Percentiles rank a stretch among this genome's conserved stretches.
These are phyloP conservation scores for Lomographa bimaculata DNA, from an alignment of 2,888 invertebrate genomes.

Conservation along the genomic window DNA sequence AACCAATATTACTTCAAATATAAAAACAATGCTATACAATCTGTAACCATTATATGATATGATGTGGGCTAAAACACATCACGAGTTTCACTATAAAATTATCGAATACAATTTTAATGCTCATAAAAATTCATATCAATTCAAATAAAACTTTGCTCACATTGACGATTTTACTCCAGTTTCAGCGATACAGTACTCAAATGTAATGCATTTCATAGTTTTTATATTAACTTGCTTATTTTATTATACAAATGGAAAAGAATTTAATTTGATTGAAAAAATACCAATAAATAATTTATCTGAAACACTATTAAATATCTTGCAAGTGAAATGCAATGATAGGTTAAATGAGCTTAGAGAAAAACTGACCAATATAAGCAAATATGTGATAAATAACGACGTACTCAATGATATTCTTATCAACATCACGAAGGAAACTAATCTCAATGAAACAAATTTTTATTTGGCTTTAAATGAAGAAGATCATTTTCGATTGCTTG, in stretches of 20 bases:
- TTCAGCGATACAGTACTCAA: slow-evolving; percentile 3
- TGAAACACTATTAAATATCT: slow-evolving; percentile 16
- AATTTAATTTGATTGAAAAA: slow-evolving; percentile 11
- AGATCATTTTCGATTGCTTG: slow-evolving; percentile 51
- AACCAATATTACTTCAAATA: no score
- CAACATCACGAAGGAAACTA: slow-evolving; percentile 47
- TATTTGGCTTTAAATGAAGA: slow-evolving; percentile 55
- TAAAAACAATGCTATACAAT: no score
- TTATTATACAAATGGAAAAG: slow-evolving; percentile 16
- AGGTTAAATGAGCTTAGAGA: slow-evolving; percentile 55
- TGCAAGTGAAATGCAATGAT: slow-evolving; percentile 19
- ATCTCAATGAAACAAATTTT: slow-evolving; percentile 61
- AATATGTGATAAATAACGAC: slow-evolving; percentile 53
- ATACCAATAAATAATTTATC: slow-evolving; percentile 21
- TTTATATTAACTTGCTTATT: slow-evolving; percentile 10
- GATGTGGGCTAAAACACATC: slow-evolving; percentile 24
- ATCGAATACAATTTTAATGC: slow-evolving; percentile 30
- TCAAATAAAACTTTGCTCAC: slow-evolving; percentile 11
- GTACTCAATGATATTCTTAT: slow-evolving; percentile 43
- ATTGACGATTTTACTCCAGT: background rate
- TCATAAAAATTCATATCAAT: slow-evolving; percentile 30
- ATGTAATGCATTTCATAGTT: slow-evolving; percentile 25
- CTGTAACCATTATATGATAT: no score
- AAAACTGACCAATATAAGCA: slow-evolving; percentile 53
- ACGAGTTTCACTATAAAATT: slow-evolving; percentile 12